Base-by-base conservation (phyloP, 2,113 vertebrate genomes). In the Mirza zaza region DNA sequence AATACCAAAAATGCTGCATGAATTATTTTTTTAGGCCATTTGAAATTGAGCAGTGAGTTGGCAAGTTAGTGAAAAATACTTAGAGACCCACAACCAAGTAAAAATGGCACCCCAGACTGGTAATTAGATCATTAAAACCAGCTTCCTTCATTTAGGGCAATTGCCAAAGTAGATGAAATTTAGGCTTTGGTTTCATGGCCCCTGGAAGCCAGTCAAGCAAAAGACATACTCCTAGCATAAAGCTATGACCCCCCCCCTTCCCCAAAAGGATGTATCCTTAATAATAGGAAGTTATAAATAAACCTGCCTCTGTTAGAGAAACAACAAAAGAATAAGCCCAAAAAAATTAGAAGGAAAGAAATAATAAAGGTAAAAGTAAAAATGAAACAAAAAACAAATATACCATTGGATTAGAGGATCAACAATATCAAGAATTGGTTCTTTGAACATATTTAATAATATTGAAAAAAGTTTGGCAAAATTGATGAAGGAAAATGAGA, bases 1-100 rank as follows among this genome's bases (percentile, higher is more conserved):
- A 80, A 79, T 93, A 91, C 6, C 84, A 83, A 96, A 93, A 93
- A 80, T 88, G n/a, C 1, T 88, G 57, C 73, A 52, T 89, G 52
- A 52, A 67, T 86, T n/a, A 55, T 39, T 76, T 61, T 67, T 81
- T 88, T 84, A 88, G 90, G 18, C 68, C 76, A 68, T 77, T 92
- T 70, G 76, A 96, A 77, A 90, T 48, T 82, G 85, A 95, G 23
- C 59, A 82, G 0, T 75, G 67, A 96, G 15, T 87, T 90, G 71
- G 9, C 48, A 94, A 92, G 32, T 70, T 94, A 77, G 34, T 95
- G 73, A 85, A 79, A 94, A 77, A n/a, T 68, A 94, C 42, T 65
- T 11, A 87, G 23, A 86, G 21, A 23, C 48, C 29, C 45, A 71
- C 85, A 90, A 85, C 18, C 39, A 94, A 89, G 39, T 85, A 75